phyloP scores from a whole-genome alignment of 2,113 vertebrate species.

The Steatornis caripensis region DNA sequence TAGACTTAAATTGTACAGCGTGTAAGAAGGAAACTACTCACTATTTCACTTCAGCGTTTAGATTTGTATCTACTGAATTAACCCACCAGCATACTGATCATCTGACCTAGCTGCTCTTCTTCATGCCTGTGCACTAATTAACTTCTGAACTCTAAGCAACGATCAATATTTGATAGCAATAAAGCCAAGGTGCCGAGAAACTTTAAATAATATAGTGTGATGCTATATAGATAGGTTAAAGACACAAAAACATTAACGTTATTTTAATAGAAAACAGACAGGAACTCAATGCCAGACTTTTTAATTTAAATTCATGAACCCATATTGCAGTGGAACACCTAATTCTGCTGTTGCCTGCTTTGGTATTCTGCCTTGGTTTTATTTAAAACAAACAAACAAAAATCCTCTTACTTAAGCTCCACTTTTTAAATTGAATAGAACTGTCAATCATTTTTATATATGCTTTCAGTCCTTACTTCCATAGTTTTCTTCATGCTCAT shows the following conservation, averaged over 20 bases:
- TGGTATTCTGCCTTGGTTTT: not conserved
- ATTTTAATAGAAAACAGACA: not conserved
- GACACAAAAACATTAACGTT: not conserved
- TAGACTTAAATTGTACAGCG: not conserved
- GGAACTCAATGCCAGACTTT: not conserved
- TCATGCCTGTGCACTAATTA: not conserved
- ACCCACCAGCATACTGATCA: not conserved
- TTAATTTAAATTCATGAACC: slow-evolving; percentile 18
- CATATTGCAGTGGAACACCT: not conserved
- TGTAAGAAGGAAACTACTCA: not conserved
- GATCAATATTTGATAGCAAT: not conserved
- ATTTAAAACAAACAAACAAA: not conserved
- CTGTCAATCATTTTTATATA: not conserved
- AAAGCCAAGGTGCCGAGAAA: not conserved
- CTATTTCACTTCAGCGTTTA: not conserved
- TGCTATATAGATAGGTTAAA: slow-evolving; percentile 1
- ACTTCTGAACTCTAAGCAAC: not conserved
- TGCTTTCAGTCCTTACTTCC: not conserved
- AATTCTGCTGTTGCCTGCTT: not conserved
- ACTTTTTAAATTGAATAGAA: not conserved
- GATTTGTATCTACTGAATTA: not conserved
- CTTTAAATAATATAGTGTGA: not conserved
- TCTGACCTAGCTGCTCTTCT: no score
- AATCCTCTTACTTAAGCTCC: not conserved
- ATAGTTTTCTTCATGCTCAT: not conserved